phyloP scores from a whole-genome alignment of 2,888 invertebrate genomes.

The Drosophila tanythrix region DNA sequence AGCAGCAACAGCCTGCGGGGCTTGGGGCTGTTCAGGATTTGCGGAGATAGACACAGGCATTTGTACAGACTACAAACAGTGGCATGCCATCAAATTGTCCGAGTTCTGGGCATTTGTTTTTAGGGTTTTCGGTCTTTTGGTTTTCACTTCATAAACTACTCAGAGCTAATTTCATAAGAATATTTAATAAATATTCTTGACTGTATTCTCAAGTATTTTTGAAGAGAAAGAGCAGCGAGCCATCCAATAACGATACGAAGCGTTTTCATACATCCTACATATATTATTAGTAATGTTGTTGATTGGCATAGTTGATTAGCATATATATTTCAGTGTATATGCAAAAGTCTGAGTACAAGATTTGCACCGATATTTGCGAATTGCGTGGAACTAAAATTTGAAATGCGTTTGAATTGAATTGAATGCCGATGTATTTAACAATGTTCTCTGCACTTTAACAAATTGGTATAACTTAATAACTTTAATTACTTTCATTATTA shows the following conservation, averaged over 20 bases:
- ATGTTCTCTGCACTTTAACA: too few species aligned
- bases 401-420: too few species aligned
- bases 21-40: conserved; percentile 34
- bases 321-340: fast-evolving
- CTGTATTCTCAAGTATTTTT: neutral
- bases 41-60: conserved; percentile 32
- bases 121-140: conserved; percentile 2
- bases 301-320: neutral
- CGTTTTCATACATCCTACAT: neutral
- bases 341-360: neutral
- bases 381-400: too few species aligned
- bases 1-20: conserved; percentile 4
- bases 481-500: neutral
- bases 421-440: too few species aligned
- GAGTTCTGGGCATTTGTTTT: conserved; percentile 9
- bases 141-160: conserved; percentile 46
- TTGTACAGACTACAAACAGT: conserved; percentile 4
- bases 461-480: too few species aligned
- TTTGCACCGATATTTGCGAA: too few species aligned
- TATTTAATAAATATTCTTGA: conserved; percentile 5
- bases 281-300: neutral
- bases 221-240: neutral
- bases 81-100: conserved; percentile 11
- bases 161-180: neutral
- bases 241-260: neutral